Conservation (phyloP, 2,797 vertebrate species). For the Amblyraja radiata region DNA sequence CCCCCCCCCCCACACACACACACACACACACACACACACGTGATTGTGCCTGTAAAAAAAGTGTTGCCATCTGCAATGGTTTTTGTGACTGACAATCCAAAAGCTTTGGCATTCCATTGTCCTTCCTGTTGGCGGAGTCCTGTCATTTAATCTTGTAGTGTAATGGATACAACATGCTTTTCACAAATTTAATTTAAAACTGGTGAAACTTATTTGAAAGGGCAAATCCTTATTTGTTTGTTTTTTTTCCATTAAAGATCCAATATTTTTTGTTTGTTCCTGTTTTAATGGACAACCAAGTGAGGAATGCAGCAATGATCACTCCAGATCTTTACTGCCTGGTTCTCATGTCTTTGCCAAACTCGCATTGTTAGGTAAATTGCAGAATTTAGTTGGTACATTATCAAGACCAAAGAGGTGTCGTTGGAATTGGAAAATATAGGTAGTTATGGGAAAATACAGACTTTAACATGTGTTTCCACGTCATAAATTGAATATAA, state of each 20-base stretch:
- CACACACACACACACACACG: neutral
- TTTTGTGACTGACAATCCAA: slow-evolving; percentile 1
- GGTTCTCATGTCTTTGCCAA: neutral
- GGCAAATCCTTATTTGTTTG: neutral
- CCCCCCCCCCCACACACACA: too few species aligned
- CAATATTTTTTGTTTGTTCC: neutral
- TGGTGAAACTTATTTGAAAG: neutral
- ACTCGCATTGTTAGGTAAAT: neutral
- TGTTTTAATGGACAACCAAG: neutral
- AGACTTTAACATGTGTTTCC: too few species aligned
- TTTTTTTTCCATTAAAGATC: neutral
- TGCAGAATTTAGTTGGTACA: neutral
- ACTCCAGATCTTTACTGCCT: neutral
- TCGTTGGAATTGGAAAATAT: neutral
- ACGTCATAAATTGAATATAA: too few species aligned
- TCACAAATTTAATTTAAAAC: neutral
- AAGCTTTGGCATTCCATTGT: neutral
- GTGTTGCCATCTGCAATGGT: neutral
- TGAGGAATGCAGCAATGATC: neutral
- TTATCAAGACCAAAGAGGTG: neutral
- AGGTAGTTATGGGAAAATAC: too few species aligned
- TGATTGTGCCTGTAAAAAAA: neutral
- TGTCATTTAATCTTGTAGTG: slow-evolving; percentile 1
- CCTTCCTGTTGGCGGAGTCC: neutral
- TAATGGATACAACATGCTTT: neutral